A percentile compares a stretch with the other conserved stretches of the same genome.
Conservation (phyloP, 1,140 invertebrate genomes). For the Rhagoletis zephyria region DNA sequence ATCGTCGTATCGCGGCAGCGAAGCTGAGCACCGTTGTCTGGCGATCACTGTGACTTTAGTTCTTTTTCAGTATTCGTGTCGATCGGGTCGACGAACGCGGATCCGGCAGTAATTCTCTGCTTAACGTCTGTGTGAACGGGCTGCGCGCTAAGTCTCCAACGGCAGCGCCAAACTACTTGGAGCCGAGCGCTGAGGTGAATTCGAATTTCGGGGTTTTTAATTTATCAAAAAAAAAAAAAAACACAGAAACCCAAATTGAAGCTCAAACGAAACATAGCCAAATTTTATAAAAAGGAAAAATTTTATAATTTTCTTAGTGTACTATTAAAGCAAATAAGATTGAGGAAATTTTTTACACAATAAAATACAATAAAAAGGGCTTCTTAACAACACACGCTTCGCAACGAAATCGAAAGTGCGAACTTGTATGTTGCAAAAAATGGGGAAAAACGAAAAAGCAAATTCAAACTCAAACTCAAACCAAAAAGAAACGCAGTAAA, state of each 20-base stretch:
- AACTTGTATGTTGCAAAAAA: conserved; percentile 37
- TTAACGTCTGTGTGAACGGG: conserved; percentile 47
- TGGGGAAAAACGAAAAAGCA: background rate
- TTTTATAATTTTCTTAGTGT: background rate
- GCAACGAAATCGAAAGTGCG: conserved; percentile 48
- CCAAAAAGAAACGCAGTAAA: background rate
- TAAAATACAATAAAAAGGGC: background rate
- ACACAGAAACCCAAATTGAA: background rate
- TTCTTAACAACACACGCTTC: background rate
- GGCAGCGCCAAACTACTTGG: conserved; percentile 49
- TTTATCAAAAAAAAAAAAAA: background rate
- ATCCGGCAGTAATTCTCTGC: conserved; percentile 26
- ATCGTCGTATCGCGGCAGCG: conserved; percentile 5
- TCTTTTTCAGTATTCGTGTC: conserved; percentile 47
- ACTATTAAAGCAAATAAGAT: conserved; percentile 25
- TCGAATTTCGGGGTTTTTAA: background rate
- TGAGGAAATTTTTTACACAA: conserved; percentile 11
- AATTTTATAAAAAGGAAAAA: background rate
- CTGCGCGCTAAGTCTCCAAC: conserved; percentile 50
- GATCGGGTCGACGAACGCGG: conserved; percentile 42
- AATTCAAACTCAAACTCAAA: background rate
- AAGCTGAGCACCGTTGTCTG: conserved; percentile 18
- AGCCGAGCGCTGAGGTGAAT: conserved; percentile 44
- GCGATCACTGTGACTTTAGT: conserved; percentile 3
- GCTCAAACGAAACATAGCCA: background rate